phyloP scores from a whole-genome alignment of 1,140 invertebrate species.

The Halotydeus destructor region DNA sequence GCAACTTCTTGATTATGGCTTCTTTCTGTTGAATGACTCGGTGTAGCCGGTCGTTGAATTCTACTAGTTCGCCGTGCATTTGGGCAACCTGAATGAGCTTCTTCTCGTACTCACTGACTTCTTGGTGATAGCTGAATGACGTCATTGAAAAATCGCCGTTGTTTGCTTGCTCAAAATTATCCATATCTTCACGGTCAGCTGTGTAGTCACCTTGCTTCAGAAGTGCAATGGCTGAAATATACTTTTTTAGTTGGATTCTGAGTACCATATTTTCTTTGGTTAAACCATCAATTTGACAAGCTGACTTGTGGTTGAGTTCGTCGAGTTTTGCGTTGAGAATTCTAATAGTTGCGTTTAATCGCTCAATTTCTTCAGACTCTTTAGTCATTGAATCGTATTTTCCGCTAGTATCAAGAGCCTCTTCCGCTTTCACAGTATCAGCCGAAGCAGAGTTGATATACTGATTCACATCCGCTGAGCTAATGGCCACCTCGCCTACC shows the following conservation, averaged over 20 bases:
- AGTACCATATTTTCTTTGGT: conserved; percentile 60
- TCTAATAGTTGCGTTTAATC: background rate
- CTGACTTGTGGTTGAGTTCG: conserved; percentile 12
- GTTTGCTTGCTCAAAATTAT: background rate
- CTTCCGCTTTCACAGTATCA: no score
- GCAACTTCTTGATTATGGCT: conserved; percentile 35
- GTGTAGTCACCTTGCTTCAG: conserved; percentile 37
- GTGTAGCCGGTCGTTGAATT: conserved; percentile 57
- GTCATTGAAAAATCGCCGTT: background rate
- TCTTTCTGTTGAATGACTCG: conserved; percentile 35
- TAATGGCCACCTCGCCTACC: no score
- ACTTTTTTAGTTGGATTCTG: conserved; percentile 69
- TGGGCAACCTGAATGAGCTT: conserved; percentile 83
- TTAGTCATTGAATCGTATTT: background rate
- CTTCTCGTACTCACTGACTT: conserved; percentile 60
- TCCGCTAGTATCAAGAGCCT: no score
- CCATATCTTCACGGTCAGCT: conserved; percentile 22
- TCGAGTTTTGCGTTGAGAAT: background rate
- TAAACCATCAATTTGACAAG: background rate
- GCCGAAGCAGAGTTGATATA: no score
- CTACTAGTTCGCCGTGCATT: conserved; percentile 88
- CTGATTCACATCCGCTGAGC: no score
- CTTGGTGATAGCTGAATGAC: conserved; percentile 31
- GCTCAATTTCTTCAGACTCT: conserved; percentile 7
- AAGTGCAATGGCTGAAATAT: conserved; percentile 70